Percentiles rank a stretch among this genome's conserved stretches.
Evolutionary conservation across 1,140 invertebrate species (phyloP).

Genomic region (Helicoverpa armigera): DNA sequence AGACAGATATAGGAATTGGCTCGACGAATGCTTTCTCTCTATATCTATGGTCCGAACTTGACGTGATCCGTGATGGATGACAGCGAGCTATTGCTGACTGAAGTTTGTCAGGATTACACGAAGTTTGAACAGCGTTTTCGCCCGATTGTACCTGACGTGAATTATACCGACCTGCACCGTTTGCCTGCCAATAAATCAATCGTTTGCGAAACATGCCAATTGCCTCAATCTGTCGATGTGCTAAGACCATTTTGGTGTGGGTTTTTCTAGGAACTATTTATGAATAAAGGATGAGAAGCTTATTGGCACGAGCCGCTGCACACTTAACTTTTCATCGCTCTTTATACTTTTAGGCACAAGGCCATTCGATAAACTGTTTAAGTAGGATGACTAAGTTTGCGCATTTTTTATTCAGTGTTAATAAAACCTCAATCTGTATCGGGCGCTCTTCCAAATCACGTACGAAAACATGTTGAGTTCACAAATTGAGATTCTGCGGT

Average conservation of each 20-base stretch:
- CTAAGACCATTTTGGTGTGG: too few relatives aligned
- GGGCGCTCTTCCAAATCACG: constrained; percentile 37
- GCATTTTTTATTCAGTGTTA: constrained; percentile 8
- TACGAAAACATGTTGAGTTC: constrained; percentile 42
- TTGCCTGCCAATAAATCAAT: constrained; percentile 38
- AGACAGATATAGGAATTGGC: too few relatives aligned
- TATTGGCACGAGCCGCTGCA: too few relatives aligned
- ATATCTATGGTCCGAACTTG: too few relatives aligned
- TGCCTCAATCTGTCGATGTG: constrained; percentile 4
- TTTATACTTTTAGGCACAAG: too few relatives aligned
- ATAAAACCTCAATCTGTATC: constrained; percentile 29
- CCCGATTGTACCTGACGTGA: neutral
- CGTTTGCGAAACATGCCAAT: neutral
- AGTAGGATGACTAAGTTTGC: neutral
- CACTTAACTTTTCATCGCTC: too few relatives aligned
- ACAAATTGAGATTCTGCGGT: constrained; percentile 28
- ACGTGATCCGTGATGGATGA: neutral
- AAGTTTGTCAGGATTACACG: constrained; percentile 34
- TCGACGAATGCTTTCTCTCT: too few relatives aligned
- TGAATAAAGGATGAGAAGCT: too few relatives aligned
- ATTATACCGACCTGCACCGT: constrained; percentile 24
- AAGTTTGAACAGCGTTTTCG: constrained; percentile 19
- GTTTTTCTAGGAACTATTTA: too few relatives aligned
- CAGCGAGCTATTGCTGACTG: constrained; percentile 9
- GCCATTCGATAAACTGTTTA: neutral